Evolutionary conservation across 1,140 invertebrate genomes (phyloP).

Genomic region (Bombus affinis): DNA sequence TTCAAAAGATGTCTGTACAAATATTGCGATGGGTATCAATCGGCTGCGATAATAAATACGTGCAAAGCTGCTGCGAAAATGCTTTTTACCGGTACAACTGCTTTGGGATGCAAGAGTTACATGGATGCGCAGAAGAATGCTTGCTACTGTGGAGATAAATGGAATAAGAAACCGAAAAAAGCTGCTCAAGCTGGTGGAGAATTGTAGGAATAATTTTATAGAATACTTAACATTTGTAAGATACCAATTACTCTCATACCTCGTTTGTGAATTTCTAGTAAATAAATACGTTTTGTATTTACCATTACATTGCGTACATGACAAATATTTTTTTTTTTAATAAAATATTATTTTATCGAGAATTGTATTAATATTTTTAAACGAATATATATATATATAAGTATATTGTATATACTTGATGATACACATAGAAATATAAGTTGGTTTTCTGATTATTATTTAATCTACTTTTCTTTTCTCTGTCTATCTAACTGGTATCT

Average conservation of each 20-base stretch:
- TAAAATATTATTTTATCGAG: neutral
- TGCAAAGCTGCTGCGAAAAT: conserved; percentile 93
- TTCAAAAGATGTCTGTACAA: conserved; percentile 93
- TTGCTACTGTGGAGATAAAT: conserved; percentile 86
- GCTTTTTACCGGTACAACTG: conserved; percentile 90
- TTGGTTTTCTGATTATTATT: neutral
- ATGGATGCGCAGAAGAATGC: conserved; percentile 90
- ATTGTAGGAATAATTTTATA: conserved; percentile 64
- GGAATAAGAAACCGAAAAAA: conserved; percentile 71
- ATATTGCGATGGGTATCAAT: conserved; percentile 89
- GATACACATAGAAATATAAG: neutral
- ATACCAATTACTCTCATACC: neutral
- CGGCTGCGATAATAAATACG: conserved; percentile 86
- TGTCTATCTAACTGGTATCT: neutral
- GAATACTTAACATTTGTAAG: neutral
- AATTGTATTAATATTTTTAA: neutral
- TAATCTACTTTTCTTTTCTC: neutral
- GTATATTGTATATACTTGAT: neutral
- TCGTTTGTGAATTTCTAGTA: neutral
- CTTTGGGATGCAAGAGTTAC: conserved; percentile 92
- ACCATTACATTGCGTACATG: neutral
- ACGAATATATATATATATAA: neutral
- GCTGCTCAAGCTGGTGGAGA: conserved; percentile 75
- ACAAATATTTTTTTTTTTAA: neutral
- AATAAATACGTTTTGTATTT: neutral